Evolutionary conservation across 2,888 invertebrate species (phyloP).

Genomic region (Dioctria linearis): DNA sequence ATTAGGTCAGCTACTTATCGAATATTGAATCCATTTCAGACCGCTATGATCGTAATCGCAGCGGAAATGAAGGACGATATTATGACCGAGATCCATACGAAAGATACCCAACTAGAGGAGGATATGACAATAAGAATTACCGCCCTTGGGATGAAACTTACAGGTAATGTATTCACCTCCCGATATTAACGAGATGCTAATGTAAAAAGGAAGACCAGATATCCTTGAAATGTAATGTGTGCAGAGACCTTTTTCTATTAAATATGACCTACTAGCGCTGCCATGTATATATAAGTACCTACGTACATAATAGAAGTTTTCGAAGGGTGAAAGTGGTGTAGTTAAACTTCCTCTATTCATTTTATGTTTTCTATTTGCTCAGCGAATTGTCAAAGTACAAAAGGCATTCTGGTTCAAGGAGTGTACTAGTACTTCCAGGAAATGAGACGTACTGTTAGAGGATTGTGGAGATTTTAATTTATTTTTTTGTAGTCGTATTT

Average conservation of each 20-base stretch:
- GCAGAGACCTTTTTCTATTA: background rate
- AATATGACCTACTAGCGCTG: background rate
- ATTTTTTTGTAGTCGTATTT: too few species aligned
- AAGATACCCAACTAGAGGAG: constrained; percentile 65
- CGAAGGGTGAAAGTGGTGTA: constrained; percentile 8
- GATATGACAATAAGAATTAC: constrained; percentile 69
- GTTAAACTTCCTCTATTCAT: constrained; percentile 18
- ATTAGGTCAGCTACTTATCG: constrained; percentile 16
- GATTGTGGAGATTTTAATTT: too few species aligned
- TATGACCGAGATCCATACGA: constrained; percentile 67
- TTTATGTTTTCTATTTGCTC: constrained; percentile 18
- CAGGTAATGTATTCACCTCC: constrained; percentile 66
- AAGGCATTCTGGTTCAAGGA: background rate
- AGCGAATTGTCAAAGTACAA: constrained; percentile 22
- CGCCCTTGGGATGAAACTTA: constrained; percentile 70
- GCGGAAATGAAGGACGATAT: constrained; percentile 61
- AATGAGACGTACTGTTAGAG: background rate
- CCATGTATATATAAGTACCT: background rate
- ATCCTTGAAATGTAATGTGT: constrained; percentile 17
- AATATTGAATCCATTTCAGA: constrained; percentile 61
- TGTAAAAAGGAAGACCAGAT: background rate
- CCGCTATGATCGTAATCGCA: constrained; percentile 66
- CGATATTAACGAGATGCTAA: constrained; percentile 17
- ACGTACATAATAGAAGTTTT: constrained; percentile 16
- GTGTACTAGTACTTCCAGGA: background rate